Evolutionary conservation across 2,888 invertebrate genomes (phyloP), one percentile per base, ranked within the genome.

Genomic region (Charanyca ferruginea): DNA sequence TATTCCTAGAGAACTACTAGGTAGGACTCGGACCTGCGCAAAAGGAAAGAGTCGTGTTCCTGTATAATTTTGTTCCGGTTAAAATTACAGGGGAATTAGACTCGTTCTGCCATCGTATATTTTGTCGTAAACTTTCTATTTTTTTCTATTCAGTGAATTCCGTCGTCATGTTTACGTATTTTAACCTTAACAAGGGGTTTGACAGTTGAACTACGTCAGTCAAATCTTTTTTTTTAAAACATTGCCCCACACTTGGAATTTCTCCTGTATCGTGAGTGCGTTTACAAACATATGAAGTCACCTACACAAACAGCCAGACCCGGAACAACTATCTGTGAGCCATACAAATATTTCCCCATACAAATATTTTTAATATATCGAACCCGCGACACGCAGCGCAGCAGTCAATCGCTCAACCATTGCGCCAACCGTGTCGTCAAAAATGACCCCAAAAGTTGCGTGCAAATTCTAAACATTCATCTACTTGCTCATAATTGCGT

Each of bases 381-480:
- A n/a, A n/a, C n/a, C n/a, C n/a, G n/a, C n/a, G n/a, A n/a, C n/a
- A n/a, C n/a, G n/a, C n/a, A n/a, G n/a, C n/a, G n/a, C n/a, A n/a
- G n/a, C n/a, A n/a, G n/a, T n/a, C n/a, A n/a, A n/a, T n/a, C n/a
- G n/a, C n/a, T n/a, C n/a, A n/a, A n/a, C n/a, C n/a, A n/a, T n/a
- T n/a, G n/a, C n/a, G n/a, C n/a, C n/a, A n/a, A n/a, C n/a, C n/a
- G n/a, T n/a, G n/a, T n/a, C n/a, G n/a, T n/a, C n/a, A n/a, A n/a
- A n/a, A 55, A 16, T 62, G 63, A 55, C 71, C 44, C 20, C 25
- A 45, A 70, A 70, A 71, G 57, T 71, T 53, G 7, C 11, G 6
- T 48, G 52, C 59, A 48, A 66, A 60, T 35, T 60, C 23, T 32
- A 64, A 71, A 72, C 47, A 52, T 47, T 70, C 28, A 3, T 13